Base-by-base conservation (phyloP, 2,888 invertebrate genomes). In the Apomyelois bistriatella region DNA sequence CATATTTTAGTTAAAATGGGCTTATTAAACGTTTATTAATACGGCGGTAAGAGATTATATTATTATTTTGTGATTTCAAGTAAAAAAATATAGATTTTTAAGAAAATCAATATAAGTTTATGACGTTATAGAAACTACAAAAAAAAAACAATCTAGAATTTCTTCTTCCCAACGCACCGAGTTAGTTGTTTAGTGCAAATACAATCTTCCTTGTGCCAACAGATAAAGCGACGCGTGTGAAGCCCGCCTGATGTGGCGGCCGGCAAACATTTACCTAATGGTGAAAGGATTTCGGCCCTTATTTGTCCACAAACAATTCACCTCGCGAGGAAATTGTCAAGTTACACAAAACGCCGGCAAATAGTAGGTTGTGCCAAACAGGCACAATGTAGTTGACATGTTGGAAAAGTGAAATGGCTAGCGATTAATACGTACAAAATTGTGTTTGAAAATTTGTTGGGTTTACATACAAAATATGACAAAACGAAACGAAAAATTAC, bases 261-360 rank as follows among this genome's bases (percentile, higher is more conserved):
- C 17, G 13, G 30, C 38, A 40, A 28, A 38, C 49, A 28, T 49
- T 38, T 38, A 12, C 37, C 15, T 36, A 38, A 51, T 41, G 42
- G 32, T 35, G 51, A 51, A 48, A 51, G 51, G 51, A 36, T 42
- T 42, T 42, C 42, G 42, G 42, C 42, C 51, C 32, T 30, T 50
- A 41, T 51, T 51, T 43, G 42, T 7, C 36, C 42, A 16, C 28
- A 38, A 49, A 38, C 49, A 38, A 38, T 38, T 38, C 7, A 32
- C 48, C n/a, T 16, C 4, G 12, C 42, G 13, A 48, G 30, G 16
- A 49, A 40, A 49, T 30, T 40, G 40, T 30, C 42, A 42, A 42
- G 36, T 51, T 35, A 42, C 35, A 40, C 41, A 50, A 40, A 38
- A 22, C 48, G 9, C 38, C 22, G 40, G 30, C 16, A 32, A 32